Percentiles rank a stretch among this genome's conserved stretches.
These are phyloP conservation scores for Aphidoletes aphidimyza DNA, from an alignment of 2,888 invertebrate species.

Conservation along the genomic window DNA sequence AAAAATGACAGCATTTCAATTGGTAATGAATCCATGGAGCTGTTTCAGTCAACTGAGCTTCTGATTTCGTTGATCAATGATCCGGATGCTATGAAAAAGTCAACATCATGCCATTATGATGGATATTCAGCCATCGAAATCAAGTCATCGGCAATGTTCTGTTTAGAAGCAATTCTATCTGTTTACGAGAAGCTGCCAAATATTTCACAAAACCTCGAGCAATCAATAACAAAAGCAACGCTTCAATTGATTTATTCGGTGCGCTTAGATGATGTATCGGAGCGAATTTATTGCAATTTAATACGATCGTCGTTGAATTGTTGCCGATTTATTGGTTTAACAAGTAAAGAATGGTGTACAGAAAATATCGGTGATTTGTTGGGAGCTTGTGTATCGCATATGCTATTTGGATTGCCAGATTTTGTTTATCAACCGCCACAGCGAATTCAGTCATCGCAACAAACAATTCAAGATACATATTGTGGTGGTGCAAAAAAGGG, in stretches of 20 bases:
- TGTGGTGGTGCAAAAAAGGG: conserved; percentile 70
- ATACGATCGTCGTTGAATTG: conserved; percentile 59
- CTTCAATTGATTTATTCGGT: conserved; percentile 26
- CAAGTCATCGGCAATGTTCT: conserved; percentile 58
- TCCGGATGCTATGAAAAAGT: conserved; percentile 40
- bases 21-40: background rate
- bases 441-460: conserved; percentile 71
- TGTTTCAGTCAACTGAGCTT: conserved; percentile 57
- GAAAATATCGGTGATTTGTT: conserved; percentile 68
- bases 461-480: conserved; percentile 65
- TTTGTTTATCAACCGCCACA: conserved; percentile 67
- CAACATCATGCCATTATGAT: conserved; percentile 57
- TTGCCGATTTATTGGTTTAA: conserved; percentile 61
- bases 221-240: background rate
- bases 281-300: conserved; percentile 57
- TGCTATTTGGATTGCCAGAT: conserved; percentile 68
- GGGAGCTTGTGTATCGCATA: conserved; percentile 70
- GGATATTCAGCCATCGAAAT: conserved; percentile 59
- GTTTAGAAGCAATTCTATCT: conserved; percentile 59
- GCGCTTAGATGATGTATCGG: background rate
- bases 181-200: conserved; percentile 20
- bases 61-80: conserved; percentile 57
- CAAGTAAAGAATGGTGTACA: conserved; percentile 62
- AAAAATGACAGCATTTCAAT: background rate
- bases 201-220: background rate